Conservation (phyloP, 2,888 invertebrate genomes). For the Neoaliturus tenellus region DNA sequence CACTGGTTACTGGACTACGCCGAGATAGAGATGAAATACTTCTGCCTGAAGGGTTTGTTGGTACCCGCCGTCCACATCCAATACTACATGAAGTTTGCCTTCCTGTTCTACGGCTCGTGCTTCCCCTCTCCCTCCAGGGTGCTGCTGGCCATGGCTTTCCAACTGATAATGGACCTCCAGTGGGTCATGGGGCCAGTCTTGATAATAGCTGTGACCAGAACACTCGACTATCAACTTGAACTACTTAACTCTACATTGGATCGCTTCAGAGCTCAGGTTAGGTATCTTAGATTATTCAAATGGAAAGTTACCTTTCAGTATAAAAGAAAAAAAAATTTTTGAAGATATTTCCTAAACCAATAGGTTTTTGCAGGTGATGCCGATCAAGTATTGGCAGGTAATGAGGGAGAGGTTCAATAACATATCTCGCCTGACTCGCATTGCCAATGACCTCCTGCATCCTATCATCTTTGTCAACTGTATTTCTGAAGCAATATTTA, state of each 20-base stretch:
- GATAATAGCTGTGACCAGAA: background rate
- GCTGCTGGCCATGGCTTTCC: background rate
- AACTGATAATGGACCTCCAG: background rate
- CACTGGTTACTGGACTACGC: background rate
- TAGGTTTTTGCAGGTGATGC: background rate
- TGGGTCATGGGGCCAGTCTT: background rate
- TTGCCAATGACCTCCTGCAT: background rate
- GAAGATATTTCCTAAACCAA: too few species aligned
- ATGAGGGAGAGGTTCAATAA: slow-evolving; percentile 1
- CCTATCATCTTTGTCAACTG: background rate
- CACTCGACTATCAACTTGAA: background rate
- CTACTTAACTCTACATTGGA: background rate
- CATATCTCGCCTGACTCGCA: background rate
- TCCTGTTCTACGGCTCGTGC: background rate
- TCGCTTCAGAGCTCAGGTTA: background rate
- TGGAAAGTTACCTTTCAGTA: too few species aligned
- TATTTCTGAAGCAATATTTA: background rate
- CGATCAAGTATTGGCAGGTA: background rate
- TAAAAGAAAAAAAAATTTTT: too few species aligned
- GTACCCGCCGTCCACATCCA: background rate
- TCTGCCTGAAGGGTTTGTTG: background rate
- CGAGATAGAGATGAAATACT: background rate
- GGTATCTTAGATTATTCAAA: too few species aligned
- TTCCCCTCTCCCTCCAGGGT: background rate
- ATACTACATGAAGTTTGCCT: background rate